Percentiles rank a stretch among this genome's conserved stretches.
These are phyloP conservation scores for Cygnus atratus DNA, from an alignment of 2,113 vertebrate species.

Conservation along the genomic window DNA sequence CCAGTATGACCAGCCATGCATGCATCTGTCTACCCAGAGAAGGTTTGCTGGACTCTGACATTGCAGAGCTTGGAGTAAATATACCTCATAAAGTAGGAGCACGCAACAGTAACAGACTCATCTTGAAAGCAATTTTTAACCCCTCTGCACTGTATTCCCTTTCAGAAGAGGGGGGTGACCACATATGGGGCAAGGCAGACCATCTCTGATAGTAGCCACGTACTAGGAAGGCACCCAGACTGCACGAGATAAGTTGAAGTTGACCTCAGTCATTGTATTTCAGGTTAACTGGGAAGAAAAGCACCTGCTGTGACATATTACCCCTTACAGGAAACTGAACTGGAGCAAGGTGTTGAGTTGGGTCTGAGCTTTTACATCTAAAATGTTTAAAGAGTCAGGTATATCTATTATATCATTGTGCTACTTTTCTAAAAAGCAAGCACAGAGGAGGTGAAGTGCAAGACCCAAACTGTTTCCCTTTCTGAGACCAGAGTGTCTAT, in stretches of 20 bases:
- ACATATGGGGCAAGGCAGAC: neutral
- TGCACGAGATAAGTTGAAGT: neutral
- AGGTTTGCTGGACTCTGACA: neutral
- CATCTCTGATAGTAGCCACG: neutral
- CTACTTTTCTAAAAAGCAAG: neutral
- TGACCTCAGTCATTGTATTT: neutral
- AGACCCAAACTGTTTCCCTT: neutral
- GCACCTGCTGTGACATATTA: accelerated
- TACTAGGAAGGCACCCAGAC: neutral
- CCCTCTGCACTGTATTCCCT: neutral
- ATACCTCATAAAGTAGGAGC: neutral
- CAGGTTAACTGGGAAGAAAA: neutral
- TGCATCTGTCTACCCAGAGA: neutral
- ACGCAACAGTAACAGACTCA: neutral
- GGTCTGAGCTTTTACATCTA: neutral
- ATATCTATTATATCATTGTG: neutral
- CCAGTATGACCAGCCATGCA: neutral
- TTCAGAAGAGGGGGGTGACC: neutral
- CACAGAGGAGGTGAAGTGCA: neutral
- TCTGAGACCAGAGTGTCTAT: neutral
- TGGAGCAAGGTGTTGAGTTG: neutral
- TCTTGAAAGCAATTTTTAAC: neutral
- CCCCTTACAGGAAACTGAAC: neutral
- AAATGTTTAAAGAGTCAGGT: neutral
- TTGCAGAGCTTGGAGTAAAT: neutral